These are phyloP conservation scores for Chrysaora quinquecirrha DNA, from an alignment of 30 jellyfish, hydroid and myxozoan genomes.

Conservation along the genomic window DNA sequence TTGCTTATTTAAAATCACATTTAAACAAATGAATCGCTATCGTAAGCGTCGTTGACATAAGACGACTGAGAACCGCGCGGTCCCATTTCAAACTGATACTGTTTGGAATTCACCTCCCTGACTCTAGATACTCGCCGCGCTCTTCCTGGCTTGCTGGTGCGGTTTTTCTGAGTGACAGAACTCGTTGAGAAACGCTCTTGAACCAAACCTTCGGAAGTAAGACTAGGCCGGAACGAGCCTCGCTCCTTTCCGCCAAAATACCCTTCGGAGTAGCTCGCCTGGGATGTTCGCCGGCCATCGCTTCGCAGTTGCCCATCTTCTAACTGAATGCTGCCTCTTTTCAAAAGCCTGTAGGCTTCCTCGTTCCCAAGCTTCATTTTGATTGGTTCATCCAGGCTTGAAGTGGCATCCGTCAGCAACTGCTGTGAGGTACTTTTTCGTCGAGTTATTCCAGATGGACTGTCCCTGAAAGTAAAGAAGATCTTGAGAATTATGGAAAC, in stretches of 20 bases:
- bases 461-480: background rate
- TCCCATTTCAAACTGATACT: conserved; percentile 10
- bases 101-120: background rate
- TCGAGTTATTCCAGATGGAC: background rate
- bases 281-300: background rate
- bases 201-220: background rate
- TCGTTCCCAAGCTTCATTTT: background rate
- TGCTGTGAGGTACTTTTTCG: background rate
- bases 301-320: conserved; percentile 16
- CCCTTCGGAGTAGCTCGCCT: background rate
- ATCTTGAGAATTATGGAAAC: no score
- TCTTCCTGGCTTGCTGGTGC: conserved; percentile 3
- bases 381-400: conserved; percentile 6
- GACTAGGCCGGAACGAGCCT: background rate
- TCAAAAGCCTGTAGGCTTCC: conserved; percentile 13
- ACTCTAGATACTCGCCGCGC: conserved; percentile 16
- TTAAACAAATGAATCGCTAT: conserved; percentile 28
- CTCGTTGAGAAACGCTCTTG: background rate
- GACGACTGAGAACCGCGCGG: conserved; percentile 26
- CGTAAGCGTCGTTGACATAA: conserved; percentile 31
- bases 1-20: no score
- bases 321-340: conserved; percentile 13
- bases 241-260: background rate
- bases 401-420: background rate
- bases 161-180: background rate